Base-by-base conservation (phyloP, 1,140 invertebrate genomes). In the Schmidtea mediterranea region DNA sequence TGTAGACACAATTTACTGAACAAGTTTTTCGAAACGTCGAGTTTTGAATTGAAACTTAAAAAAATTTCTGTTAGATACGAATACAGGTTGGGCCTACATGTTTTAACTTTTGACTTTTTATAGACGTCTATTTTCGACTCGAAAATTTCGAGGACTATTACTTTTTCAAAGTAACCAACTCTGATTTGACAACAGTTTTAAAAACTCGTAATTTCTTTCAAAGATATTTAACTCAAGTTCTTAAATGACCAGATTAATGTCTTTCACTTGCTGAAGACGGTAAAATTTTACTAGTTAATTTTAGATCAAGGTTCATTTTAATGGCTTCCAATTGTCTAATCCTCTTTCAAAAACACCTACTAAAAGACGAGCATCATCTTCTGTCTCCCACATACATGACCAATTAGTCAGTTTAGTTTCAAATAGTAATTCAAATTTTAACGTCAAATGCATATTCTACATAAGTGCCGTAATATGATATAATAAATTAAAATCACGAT, bases 301-400 rank as follows among this genome's bases (percentile, higher is more conserved):
- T 75, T n/a, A 90, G 70, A 32, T 72, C 75, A 39, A 76, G 75
- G 66, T 94, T 87, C 74, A 84, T 79, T 72, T 89, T 92, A 53
- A 92, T 92, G 52, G 80, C 78, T 69, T 92, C 87, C 84, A 95
- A 15, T 79, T 87, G 23, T 84, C 86, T 73, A 84, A 79, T 15
- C 83, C 87, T 66, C 89, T 84, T 58, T 82, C 80, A 70, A 84
- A 90, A 59, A 90, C 80, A 39, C 84, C 87, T 61, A 74, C 74
- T 26, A 92, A 66, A 36, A 95, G 62, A 59, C 77, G 76, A 0
- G 79, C 78, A 65, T 95, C 87, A 63, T 95, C 86, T 54, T 77
- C 75, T 3, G 71, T 67, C 21, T 71, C 74, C 87, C 87, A 94
- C 18, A 79, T 75, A 52, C 79, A 76, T 65, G 90, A 83, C 65